Conservation (phyloP, 2,888 invertebrate genomes). For the Cinara cedri region DNA sequence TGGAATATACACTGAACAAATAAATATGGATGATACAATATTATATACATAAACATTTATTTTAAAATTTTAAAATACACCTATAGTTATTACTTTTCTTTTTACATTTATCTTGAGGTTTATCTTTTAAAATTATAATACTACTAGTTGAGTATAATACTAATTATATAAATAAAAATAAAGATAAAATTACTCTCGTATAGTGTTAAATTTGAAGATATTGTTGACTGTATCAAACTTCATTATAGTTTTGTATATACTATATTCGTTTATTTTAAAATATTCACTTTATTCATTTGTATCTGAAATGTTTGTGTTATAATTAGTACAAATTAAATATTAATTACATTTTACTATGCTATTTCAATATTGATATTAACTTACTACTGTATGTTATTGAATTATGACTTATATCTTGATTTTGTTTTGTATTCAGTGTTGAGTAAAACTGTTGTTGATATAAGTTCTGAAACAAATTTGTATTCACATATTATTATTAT, state of each 20-base stretch:
- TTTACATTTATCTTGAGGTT: slow-evolving; percentile 23
- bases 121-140: slow-evolving; percentile 39
- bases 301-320: slow-evolving; percentile 28
- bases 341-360: slow-evolving; percentile 7
- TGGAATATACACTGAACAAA: slow-evolving; percentile 55
- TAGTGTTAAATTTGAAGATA: slow-evolving; percentile 37
- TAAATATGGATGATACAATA: slow-evolving; percentile 52
- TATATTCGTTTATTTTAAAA: not conserved
- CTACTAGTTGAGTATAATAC: slow-evolving; percentile 48
- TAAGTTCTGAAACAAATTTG: slow-evolving; percentile 21
- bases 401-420: slow-evolving; percentile 34
- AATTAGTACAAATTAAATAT: slow-evolving; percentile 13
- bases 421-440: slow-evolving; percentile 34
- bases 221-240: slow-evolving; percentile 30
- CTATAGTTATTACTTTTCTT: slow-evolving; percentile 29
- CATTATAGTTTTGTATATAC: not conserved
- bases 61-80: slow-evolving; percentile 25
- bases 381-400: slow-evolving; percentile 49
- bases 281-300: slow-evolving; percentile 21
- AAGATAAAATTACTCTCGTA: slow-evolving; percentile 26
- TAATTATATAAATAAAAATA: slow-evolving; percentile 43
- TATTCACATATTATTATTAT: not conserved
- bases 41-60: slow-evolving; percentile 50
- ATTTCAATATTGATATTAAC: slow-evolving; percentile 23
- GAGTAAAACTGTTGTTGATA: slow-evolving; percentile 46